Evolutionary conservation across 37 sponge, comb jelly and placozoan genomes (phyloP).

Genomic region (Cladorhizidae sp.): DNA sequence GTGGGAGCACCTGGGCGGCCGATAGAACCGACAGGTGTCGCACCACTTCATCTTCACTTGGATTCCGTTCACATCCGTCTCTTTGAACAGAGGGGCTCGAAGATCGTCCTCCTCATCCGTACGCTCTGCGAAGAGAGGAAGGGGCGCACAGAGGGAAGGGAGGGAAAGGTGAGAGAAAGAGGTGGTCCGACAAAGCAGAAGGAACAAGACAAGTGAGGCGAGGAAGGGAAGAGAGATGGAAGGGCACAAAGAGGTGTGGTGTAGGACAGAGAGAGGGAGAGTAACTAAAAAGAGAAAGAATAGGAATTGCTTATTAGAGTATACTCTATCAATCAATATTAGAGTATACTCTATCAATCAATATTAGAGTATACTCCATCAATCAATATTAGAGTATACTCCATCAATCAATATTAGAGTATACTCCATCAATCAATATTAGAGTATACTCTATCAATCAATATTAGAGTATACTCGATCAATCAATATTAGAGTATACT

Average conservation of each 20-base stretch:
- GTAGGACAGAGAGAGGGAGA: too few relatives aligned
- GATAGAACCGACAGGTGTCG: constrained; percentile 96
- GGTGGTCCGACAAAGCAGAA: neutral
- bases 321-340: too few relatives aligned
- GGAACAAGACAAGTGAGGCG: neutral
- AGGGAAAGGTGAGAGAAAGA: neutral
- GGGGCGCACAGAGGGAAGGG: neutral
- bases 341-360: too few relatives aligned
- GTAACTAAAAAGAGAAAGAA: too few relatives aligned
- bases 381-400: too few relatives aligned
- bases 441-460: too few relatives aligned
- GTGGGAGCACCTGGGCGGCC: constrained; percentile 96
- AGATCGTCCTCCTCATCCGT: constrained; percentile 85
- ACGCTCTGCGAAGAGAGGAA: constrained; percentile 29
- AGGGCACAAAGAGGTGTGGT: neutral
- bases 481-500: too few relatives aligned
- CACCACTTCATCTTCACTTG: constrained; percentile 94
- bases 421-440: too few relatives aligned
- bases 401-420: too few relatives aligned
- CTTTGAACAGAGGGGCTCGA: constrained; percentile 69
- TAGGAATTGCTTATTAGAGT: too few relatives aligned
- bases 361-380: too few relatives aligned
- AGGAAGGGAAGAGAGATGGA: neutral
- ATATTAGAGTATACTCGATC: too few relatives aligned
- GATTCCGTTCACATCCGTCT: constrained; percentile 67